phyloP scores from a whole-genome alignment of 2,888 invertebrate species.

The Chesias legatella region DNA sequence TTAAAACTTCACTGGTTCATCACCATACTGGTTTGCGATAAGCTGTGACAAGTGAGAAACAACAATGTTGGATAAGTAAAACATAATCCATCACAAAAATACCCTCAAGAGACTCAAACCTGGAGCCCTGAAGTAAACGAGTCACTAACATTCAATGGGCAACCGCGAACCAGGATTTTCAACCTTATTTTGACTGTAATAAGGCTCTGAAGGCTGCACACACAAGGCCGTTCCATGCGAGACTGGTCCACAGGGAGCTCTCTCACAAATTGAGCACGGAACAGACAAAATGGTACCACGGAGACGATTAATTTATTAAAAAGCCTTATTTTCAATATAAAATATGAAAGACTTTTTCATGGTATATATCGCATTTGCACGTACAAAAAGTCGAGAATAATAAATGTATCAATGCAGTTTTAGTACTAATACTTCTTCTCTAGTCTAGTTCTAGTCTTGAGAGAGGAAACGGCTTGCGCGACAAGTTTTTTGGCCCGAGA shows the following conservation, averaged over 20 bases:
- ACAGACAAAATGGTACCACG: neutral
- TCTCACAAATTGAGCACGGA: slow-evolving; percentile 13
- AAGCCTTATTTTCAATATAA: too few relatives aligned
- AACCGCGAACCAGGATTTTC: slow-evolving; percentile 3
- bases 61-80: neutral
- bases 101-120: slow-evolving; percentile 6
- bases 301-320: slow-evolving; percentile 1
- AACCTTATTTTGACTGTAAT: slow-evolving; percentile 3
- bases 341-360: too few relatives aligned
- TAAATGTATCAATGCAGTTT: too few relatives aligned
- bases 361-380: too few relatives aligned
- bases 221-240: slow-evolving; percentile 3
- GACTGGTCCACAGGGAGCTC: slow-evolving; percentile 22
- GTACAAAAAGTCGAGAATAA: too few relatives aligned
- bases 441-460: too few relatives aligned
- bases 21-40: too few relatives aligned
- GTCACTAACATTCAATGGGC: slow-evolving; percentile 5
- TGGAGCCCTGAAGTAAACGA: slow-evolving; percentile 7
- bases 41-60: too few relatives aligned
- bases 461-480: too few relatives aligned
- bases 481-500: too few relatives aligned
- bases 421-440: too few relatives aligned
- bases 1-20: too few relatives aligned
- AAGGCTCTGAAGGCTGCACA: neutral
- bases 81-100: slow-evolving; percentile 14